These are phyloP conservation scores for Oreortyx pictus DNA, from an alignment of 2,797 vertebrate species.

Conservation along the genomic window DNA sequence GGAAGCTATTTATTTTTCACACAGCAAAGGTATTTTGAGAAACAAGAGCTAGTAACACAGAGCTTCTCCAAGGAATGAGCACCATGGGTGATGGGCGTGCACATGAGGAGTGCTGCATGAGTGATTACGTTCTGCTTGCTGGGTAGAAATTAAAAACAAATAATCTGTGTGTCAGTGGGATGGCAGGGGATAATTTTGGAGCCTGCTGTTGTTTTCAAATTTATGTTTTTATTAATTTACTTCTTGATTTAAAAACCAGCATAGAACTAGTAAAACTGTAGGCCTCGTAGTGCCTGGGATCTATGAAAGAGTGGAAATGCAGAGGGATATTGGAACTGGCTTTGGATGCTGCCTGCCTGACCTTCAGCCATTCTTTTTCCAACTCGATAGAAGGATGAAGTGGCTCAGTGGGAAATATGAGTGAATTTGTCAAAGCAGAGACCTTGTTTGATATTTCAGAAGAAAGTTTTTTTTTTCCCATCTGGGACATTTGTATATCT, in stretches of 20 bases:
- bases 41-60: conserved; percentile 27
- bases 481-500: background rate
- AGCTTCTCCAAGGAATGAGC: background rate
- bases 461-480: background rate
- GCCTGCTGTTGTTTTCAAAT: conserved; percentile 36
- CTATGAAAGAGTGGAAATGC: background rate
- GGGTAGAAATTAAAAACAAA: conserved; percentile 47
- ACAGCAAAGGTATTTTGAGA: conserved; percentile 49
- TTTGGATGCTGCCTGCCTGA: background rate
- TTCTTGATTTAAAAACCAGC: conserved; percentile 40
- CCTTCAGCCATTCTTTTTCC: background rate
- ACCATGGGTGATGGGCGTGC: background rate
- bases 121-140: background rate
- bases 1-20: conserved; percentile 63
- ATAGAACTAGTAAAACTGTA: background rate
- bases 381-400: background rate
- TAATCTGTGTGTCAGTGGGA: conserved; percentile 32
- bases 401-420: background rate
- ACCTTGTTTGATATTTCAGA: background rate
- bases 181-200: conserved; percentile 26
- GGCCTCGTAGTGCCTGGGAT: background rate
- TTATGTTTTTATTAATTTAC: conserved; percentile 50
- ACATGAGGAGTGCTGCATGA: background rate
- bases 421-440: background rate
- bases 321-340: background rate